phyloP scores from a whole-genome alignment of 2,797 vertebrate species.

The Spheniscus humboldti region DNA sequence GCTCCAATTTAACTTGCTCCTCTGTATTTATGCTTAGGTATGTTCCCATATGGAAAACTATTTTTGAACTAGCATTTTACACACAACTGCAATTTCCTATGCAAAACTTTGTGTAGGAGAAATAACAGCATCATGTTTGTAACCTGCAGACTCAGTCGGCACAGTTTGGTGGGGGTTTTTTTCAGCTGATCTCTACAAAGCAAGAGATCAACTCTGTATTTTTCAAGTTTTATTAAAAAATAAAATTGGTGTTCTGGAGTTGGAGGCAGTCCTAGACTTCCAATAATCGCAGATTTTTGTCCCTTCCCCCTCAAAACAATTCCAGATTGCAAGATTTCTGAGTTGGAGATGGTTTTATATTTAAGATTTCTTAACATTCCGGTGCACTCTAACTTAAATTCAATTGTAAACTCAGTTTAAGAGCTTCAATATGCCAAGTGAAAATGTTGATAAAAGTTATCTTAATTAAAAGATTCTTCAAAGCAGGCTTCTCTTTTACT shows the following conservation, averaged over 20 bases:
- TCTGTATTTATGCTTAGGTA: not conserved
- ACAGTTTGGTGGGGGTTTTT: not conserved
- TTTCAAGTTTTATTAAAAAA: conserved; percentile 14
- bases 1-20: not conserved
- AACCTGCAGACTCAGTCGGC: not conserved
- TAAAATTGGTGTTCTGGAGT: not conserved
- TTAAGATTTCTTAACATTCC: not conserved
- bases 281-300: not conserved
- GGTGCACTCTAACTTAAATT: not conserved
- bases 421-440: not conserved
- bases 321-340: not conserved
- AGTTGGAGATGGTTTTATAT: not conserved
- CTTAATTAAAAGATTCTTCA: not conserved
- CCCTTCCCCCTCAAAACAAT: not conserved
- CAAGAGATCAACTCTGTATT: not conserved
- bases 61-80: not conserved
- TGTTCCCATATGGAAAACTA: not conserved
- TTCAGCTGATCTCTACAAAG: not conserved
- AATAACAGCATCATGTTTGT: not conserved
- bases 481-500: not conserved
- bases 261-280: not conserved
- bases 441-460: not conserved
- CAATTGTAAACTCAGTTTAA: not conserved
- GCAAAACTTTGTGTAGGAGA: not conserved
- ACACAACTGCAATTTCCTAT: not conserved